Conservation (phyloP, 2,797 vertebrate genomes). For the Onychomys torridus region DNA sequence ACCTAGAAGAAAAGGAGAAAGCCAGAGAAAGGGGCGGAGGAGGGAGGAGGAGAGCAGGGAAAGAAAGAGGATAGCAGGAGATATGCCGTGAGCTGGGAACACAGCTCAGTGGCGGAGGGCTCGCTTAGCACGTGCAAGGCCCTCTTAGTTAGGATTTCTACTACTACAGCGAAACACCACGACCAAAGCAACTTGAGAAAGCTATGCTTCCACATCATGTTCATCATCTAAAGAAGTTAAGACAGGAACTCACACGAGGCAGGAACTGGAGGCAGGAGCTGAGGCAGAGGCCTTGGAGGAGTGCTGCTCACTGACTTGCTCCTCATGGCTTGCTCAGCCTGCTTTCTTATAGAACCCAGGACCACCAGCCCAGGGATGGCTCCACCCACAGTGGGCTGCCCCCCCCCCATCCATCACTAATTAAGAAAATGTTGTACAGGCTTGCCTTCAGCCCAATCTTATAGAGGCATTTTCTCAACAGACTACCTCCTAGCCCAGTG, state of each 20-base stretch:
- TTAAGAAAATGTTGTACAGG: not conserved
- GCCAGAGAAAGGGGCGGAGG: not conserved
- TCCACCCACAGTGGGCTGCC: not conserved
- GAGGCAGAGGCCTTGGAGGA: not conserved
- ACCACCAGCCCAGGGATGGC: not conserved
- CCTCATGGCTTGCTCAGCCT: not conserved
- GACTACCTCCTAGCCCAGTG: not conserved
- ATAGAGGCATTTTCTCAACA: not conserved
- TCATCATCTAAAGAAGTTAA: not conserved
- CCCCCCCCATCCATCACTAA: not conserved
- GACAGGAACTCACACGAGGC: not conserved
- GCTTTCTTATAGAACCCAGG: not conserved
- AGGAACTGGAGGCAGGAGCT: not conserved
- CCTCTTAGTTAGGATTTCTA: not conserved
- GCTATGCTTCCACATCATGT: not conserved
- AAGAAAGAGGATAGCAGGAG: not conserved
- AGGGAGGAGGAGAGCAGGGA: not conserved
- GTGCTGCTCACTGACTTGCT: not conserved
- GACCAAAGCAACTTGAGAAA: not conserved
- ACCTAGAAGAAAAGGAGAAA: not conserved
- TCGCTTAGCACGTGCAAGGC: not conserved
- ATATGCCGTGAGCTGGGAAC: not conserved
- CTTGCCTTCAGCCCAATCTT: not conserved
- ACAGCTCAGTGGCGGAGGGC: not conserved
- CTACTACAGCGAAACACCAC: not conserved